Base-by-base conservation (phyloP, 2,113 vertebrate genomes). In the Anser cygnoides region DNA sequence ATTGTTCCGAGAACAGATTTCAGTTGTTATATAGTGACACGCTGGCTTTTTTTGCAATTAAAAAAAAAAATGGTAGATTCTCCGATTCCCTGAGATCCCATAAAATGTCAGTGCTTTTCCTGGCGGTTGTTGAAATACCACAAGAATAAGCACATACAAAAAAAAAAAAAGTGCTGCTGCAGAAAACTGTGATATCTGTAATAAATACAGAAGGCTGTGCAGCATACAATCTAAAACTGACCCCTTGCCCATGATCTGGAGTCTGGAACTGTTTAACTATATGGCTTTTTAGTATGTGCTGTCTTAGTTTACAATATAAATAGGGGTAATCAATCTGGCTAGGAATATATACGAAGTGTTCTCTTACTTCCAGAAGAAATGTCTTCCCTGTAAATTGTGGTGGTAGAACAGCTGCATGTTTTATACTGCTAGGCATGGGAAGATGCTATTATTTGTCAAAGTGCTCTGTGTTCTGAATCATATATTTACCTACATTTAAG, bases 231-330 rank as follows among this genome's bases (percentile, higher is more conserved):
- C 9, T 9, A 88, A 84, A 81, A 68, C 46, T 68, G 86, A 91
- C 80, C 83, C 66, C 62, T 90, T 18, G 26, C 31, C 52, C 66
- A 26, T 12, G 37, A 58, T 20, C 58, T 65, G 63, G 54, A 41
- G 59, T 79, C 89, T 96, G 93, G 91, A 91, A 85, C 84, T 87
- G 74, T 68, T 96, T 95, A 88, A 63, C 75, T 90, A 0, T 5
- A 55, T 22, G 26, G 63, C 63, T 62, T 79, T 75, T 84, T 58
- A 82, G 86, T 79, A 75, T 9, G 39, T 84, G 89, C 89, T 93
- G 77, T 79, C 95, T 96, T 91, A 31, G 39, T 91, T 95, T 95
- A 89, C 87, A 87, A 5, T 93, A 82, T 95, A 95, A 93, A 87
- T 79, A 92, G 62, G 77, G 70, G 78, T 73, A 93, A 96, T 95